Base-by-base conservation (phyloP, 2,797 vertebrate species). In the Linurgus olivaceus region DNA sequence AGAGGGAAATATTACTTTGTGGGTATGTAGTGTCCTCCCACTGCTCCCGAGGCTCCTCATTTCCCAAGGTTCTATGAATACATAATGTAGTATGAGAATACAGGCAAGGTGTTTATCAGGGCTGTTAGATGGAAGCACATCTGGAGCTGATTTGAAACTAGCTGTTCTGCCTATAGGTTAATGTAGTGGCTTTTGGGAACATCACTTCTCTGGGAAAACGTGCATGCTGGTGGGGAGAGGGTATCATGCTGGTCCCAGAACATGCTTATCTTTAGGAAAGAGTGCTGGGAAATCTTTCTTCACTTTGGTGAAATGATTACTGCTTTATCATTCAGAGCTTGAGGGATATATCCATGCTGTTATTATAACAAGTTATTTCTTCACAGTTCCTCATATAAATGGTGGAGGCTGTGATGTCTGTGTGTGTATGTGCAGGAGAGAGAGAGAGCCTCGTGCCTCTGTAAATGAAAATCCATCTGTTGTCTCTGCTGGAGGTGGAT, bases 281-380 rank as follows among this genome's bases (percentile, higher is more conserved):
- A 59, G 29, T 17, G 5, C 13, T 70, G 40, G 24, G 74, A 86
- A 67, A 59, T 68, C 61, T 90, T 5, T 1, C 70, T 84, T 42
- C 66, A 17, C 0, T 0, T 40, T 70, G 67, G 44, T 79, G 78
- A 82, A 94, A 25, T 93, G 91, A 96, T 95, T 96, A 88, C 91
- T 91, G 91, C 68, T 79, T 91, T 96, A 77, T 95, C 89, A 33
- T 35, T 74, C 87, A 85, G 89, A 86, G 87, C 93, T 77, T 4
- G 16, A 86, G 87, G 84, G 81, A 85, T 92, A 45, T 35, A 87
- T 59, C 51, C 75, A 42, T 65, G 89, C 90, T 88, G 85, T 77
- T 86, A 62, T 86, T 90, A 77, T 52, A 94, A 83, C 28, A 40
- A 6, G 68, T 54, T 92, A 63, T 80, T 95, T 92, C 77, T 87